These are phyloP conservation scores for Andrena minutula DNA, from an alignment of 2,888 invertebrate genomes.

Conservation along the genomic window DNA sequence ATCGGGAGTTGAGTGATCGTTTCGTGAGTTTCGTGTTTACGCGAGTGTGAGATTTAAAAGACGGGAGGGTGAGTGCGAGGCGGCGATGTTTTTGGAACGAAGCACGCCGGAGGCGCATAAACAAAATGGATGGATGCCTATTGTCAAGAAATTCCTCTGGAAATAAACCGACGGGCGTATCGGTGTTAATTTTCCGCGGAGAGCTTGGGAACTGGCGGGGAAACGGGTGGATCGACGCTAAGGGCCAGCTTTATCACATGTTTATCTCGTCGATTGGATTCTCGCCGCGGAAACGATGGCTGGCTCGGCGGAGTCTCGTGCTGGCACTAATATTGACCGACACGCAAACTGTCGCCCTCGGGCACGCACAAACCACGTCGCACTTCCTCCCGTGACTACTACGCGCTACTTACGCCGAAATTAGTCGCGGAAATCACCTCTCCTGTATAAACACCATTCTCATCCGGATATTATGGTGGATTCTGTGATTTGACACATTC, in stretches of 20 bases:
- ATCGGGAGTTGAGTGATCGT: background rate
- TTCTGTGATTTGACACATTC: constrained; percentile 59
- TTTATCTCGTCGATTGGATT: constrained; percentile 13
- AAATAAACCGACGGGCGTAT: constrained; percentile 25
- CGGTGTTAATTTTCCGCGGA: background rate
- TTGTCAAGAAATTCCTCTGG: constrained; percentile 60
- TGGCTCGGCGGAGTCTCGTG: constrained; percentile 38
- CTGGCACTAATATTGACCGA: constrained; percentile 51
- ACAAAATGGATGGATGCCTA: constrained; percentile 79
- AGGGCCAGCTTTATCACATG: constrained; percentile 5
- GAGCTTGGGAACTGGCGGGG: background rate
- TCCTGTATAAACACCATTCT: constrained; percentile 67
- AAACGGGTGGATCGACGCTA: background rate
- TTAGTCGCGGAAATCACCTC: constrained; percentile 58
- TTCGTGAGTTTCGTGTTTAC: constrained; percentile 19
- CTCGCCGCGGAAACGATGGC: constrained; percentile 19
- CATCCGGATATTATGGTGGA: constrained; percentile 40
- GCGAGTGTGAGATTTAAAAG: constrained; percentile 40
- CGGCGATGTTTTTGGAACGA: constrained; percentile 74
- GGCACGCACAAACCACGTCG: background rate
- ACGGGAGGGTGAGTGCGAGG: constrained; percentile 24
- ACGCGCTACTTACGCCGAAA: constrained; percentile 51
- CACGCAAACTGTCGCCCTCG: constrained; percentile 2
- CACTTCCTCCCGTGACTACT: background rate
- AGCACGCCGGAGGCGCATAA: constrained; percentile 71